Percentiles rank a stretch among this genome's conserved stretches.
Conservation (phyloP, 2,888 invertebrate species). For the Andrena fulva region DNA sequence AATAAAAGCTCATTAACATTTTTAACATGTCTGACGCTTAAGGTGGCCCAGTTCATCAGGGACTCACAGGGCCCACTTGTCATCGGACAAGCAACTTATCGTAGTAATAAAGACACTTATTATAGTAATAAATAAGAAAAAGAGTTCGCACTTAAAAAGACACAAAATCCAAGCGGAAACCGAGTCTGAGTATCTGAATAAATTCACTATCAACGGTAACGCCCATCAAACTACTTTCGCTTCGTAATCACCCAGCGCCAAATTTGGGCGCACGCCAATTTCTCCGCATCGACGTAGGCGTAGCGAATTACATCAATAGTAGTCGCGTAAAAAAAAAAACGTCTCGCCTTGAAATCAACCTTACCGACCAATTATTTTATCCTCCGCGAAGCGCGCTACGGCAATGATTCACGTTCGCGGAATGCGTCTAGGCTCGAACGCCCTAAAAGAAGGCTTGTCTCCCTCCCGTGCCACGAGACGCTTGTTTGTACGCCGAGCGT, state of each 20-base stretch:
- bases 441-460: constrained; percentile 38
- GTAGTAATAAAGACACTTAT: too few relatives aligned
- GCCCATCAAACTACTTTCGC: background rate
- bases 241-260: constrained; percentile 36
- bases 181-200: background rate
- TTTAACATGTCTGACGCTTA: too few relatives aligned
- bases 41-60: too few relatives aligned
- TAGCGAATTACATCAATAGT: constrained; percentile 9
- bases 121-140: too few relatives aligned
- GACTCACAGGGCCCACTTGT: too few relatives aligned
- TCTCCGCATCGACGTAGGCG: constrained; percentile 35
- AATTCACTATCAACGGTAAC: background rate
- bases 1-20: too few relatives aligned
- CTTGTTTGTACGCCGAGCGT: constrained; percentile 26
- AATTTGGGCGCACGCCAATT: constrained; percentile 32
- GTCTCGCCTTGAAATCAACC: constrained; percentile 42
- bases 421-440: constrained; percentile 47
- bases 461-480: constrained; percentile 25
- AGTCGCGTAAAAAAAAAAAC: constrained; percentile 2
- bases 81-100: too few relatives aligned
- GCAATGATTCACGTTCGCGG: constrained; percentile 48
- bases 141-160: too few relatives aligned
- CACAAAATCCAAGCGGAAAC: too few relatives aligned
- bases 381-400: background rate
- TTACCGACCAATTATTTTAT: constrained; percentile 53